Base-by-base conservation (phyloP, 2,797 vertebrate genomes). In the Lagodon rhomboides region DNA sequence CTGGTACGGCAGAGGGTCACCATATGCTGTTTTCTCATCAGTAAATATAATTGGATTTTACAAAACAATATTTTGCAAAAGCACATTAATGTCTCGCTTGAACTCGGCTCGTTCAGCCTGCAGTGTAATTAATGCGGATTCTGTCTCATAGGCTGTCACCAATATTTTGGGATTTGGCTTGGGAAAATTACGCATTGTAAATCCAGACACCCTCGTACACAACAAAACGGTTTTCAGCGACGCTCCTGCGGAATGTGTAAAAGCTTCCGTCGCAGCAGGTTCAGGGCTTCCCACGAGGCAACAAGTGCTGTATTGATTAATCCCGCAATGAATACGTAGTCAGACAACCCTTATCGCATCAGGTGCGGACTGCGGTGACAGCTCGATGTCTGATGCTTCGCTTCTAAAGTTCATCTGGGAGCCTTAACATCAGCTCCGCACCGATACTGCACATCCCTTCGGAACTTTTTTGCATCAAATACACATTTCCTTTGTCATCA, bases 401-500 rank as follows among this genome's bases (percentile, higher is more conserved):
- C 75, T 75, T 53, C n/a, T 46, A 34, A 59, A 65, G 46, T 69
- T 63, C 4, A 15, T 74, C 55, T 54, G 20, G 43, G 64, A 69
- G 49, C 16, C 46, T 56, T 69, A 54, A 34, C 56, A 73, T 80
- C 63, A 69, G 55, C 58, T 63, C 16, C 62, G 44, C 38, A 20
- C 49, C 73, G 30, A 74, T 46, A 62, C 60, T 70, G 5, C 47
- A 41, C 25, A 62, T 80, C 44, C 38, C 66, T 64, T 51, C 73
- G 25, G 73, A 75, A 71, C 46, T 54, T 69, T 69, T 34, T 51
- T 63, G 62, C 67, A 78, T 83, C 22, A 69, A 77, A 85, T 65
- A 59, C 16, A 22, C 44, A 61, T 85, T 82, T 74, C 23, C 61
- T 87, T 79, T 76, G 50, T 23, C 23, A 65, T 77, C 59, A 74